Evolutionary conservation across 1,140 invertebrate species (phyloP).

Genomic region (Drosophila bocqueti): DNA sequence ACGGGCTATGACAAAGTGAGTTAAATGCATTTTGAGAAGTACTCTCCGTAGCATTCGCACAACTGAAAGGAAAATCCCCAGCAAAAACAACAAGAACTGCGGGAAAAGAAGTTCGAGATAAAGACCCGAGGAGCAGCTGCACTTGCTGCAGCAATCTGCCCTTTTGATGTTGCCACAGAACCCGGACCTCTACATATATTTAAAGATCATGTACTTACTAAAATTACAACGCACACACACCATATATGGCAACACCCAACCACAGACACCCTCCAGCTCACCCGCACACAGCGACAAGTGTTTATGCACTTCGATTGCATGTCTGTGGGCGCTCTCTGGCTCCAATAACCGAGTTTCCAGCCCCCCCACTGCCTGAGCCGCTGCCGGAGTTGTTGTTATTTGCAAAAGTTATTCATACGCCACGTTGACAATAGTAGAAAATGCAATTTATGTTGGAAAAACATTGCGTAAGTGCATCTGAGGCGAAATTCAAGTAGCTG

Average conservation of each 20-base stretch:
- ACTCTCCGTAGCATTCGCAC: conserved; percentile 29
- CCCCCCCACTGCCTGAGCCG: conserved; percentile 7
- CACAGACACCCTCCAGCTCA: not conserved
- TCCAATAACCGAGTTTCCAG: conserved; percentile 54
- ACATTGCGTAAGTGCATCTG: conserved; percentile 72
- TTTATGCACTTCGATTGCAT: conserved; percentile 62
- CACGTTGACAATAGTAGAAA: conserved; percentile 71
- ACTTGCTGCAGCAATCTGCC: conserved; percentile 51
- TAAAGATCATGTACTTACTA: conserved; percentile 65
- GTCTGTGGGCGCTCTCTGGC: conserved; percentile 45
- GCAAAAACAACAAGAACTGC: conserved; percentile 6
- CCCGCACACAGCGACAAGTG: conserved; percentile 19
- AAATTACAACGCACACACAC: conserved; percentile 50
- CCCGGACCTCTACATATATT: conserved; percentile 42
- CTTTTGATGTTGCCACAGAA: conserved; percentile 49
- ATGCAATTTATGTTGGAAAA: conserved; percentile 74
- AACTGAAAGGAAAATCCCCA: conserved; percentile 69
- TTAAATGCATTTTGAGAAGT: conserved; percentile 80
- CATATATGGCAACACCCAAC: not conserved
- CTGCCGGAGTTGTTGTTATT: conserved; percentile 46
- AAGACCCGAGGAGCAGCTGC: conserved; percentile 23
- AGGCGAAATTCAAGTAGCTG: conserved; percentile 64
- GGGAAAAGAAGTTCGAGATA: not conserved
- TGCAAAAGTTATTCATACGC: conserved; percentile 71
- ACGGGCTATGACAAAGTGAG: conserved; percentile 80